Conservation (phyloP, 2,113 vertebrate genomes). For the Dasyornis broadbenti region DNA sequence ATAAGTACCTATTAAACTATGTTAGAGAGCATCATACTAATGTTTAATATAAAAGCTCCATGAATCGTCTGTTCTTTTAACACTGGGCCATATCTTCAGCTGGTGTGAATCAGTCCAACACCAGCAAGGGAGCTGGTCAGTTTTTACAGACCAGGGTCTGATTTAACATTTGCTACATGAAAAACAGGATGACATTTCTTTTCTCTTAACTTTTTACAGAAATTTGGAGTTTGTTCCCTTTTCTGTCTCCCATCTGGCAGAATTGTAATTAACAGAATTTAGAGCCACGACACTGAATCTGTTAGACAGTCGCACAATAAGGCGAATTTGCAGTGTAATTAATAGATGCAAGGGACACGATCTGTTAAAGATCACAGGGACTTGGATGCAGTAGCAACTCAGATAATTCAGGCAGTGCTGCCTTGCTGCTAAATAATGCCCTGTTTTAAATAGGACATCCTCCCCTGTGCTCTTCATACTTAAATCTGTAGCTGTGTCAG, state of each 20-base stretch:
- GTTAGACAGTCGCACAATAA: neutral
- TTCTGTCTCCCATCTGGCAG: neutral
- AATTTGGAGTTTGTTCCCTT: neutral
- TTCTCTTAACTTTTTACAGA: neutral
- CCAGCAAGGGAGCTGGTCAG: neutral
- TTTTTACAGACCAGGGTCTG: neutral
- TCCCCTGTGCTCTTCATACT: neutral
- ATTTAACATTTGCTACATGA: neutral
- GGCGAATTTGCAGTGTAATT: neutral
- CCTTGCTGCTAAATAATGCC: neutral
- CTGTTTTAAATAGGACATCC: neutral
- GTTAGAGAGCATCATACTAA: constrained; percentile 48
- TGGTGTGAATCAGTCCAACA: neutral
- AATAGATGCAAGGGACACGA: constrained; percentile 8
- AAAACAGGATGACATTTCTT: neutral
- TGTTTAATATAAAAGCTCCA: constrained; percentile 33
- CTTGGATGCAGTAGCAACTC: neutral
- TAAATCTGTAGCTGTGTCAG: neutral
- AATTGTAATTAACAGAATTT: constrained; percentile 17
- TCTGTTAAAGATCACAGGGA: neutral
- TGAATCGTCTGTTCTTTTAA: constrained; percentile 25
- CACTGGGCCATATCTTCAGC: neutral
- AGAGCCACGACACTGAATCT: neutral
- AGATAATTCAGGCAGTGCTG: neutral
- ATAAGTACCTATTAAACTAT: constrained; percentile 42